Evolutionary conservation across 2,888 invertebrate species (phyloP), one percentile per base, ranked within the genome.

Genomic region (Phasia obesa): DNA sequence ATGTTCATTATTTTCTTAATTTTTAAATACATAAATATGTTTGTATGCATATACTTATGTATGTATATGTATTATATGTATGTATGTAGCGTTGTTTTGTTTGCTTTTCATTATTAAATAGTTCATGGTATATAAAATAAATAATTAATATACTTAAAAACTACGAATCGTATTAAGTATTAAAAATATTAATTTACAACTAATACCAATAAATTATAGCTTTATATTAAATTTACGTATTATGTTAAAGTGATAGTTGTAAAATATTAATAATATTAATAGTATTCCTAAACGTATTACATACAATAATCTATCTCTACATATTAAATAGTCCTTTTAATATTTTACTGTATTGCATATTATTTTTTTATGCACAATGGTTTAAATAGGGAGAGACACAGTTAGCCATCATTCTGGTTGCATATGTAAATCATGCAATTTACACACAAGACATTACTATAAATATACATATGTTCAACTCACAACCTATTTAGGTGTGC

Each of bases 41-140:
- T 21, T 35, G 51, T 53, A 44, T 27, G 60, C 17, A 31, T 35
- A 25, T 65, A 27, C 15, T 44, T 70, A 77, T 57, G 42, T 11
- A 35, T 35, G 35, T 35, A 35, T 35, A 35, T 2, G 35, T 35
- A 35, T 35, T 11, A 35, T 11, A 35, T 11, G 11, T 35, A 11
- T 11, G 11, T 35, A 11, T 35, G 11, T 35, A 35, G 11, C 11
- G 11, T 35, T 35, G 27, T 51, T 27, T n/a, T n/a, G n/a, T 5
- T 23, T 51, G 42, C 23, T 44, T 15, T 49, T 47, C 13, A 55
- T 62, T 62, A 49, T 70, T 70, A 70, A 78, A 64, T 71, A 65
- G 49, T 67, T 73, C 42, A 59, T 79, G 51, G 78, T 79, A 79
- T 79, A 60, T 73, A 67, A 73, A 79, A 79, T 79, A 79, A 79